A percentile compares a stretch with the other conserved stretches of the same genome.
Evolutionary conservation across 1,140 invertebrate genomes (phyloP).

Genomic region (Formica exsecta): DNA sequence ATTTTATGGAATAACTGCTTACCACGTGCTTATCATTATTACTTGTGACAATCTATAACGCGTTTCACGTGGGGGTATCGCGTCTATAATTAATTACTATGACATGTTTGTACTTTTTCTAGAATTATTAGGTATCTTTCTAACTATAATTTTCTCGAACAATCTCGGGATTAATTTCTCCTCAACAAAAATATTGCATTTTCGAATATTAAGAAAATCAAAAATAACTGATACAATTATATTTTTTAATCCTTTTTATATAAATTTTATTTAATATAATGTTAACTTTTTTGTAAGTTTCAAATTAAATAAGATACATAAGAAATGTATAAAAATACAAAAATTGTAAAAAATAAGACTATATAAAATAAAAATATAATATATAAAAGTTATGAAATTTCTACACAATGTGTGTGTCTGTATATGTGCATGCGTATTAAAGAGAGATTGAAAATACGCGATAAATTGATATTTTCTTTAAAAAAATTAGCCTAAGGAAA

Average conservation of each 20-base stretch:
- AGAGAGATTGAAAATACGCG: not conserved
- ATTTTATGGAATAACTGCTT: not conserved
- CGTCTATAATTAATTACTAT: constrained; percentile 9
- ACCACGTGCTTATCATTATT: not conserved
- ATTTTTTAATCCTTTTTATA: not conserved
- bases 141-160: not conserved
- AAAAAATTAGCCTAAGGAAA: too few relatives aligned
- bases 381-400: too few relatives aligned
- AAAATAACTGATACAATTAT: not conserved
- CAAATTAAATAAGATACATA: too few relatives aligned
- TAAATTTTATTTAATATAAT: not conserved
- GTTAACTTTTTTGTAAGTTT: not conserved
- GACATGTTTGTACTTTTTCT: not conserved
- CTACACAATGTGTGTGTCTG: too few relatives aligned
- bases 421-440: not conserved
- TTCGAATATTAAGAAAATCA: not conserved
- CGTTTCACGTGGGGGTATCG: not conserved
- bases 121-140: not conserved
- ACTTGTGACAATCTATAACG: not conserved
- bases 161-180: not conserved
- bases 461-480: not conserved
- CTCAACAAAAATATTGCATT: not conserved
- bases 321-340: not conserved
- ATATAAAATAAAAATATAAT: not conserved
- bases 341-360: not conserved